These are phyloP conservation scores for Pristiophorus japonicus DNA, from an alignment of 2,113 vertebrate genomes.

Conservation along the genomic window DNA sequence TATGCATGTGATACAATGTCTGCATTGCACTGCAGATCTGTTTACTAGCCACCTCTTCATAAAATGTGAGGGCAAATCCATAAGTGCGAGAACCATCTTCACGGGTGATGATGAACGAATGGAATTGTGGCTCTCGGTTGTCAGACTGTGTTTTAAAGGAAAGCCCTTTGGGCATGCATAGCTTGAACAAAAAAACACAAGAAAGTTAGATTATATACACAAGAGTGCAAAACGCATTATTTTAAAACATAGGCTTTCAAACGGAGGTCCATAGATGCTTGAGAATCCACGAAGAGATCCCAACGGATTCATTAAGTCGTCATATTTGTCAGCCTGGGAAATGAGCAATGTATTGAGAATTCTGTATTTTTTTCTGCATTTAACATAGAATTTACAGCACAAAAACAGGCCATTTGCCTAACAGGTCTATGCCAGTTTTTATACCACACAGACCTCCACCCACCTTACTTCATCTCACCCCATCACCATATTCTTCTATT, in stretches of 20 bases:
- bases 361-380: background rate
- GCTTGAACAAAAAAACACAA: constrained; percentile 57
- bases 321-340: background rate
- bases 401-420: background rate
- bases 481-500: background rate
- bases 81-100: constrained; percentile 97
- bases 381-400: background rate
- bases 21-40: constrained; percentile 99
- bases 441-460: background rate
- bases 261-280: background rate
- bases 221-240: background rate
- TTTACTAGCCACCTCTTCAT: constrained; percentile 96
- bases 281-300: background rate
- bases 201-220: constrained; percentile 24
- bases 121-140: constrained; percentile 81
- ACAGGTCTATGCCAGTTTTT: background rate
- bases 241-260: background rate
- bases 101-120: constrained; percentile 95
- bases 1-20: constrained; percentile 98
- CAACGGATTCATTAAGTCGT: background rate
- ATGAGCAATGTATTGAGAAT: background rate
- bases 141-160: constrained; percentile 93
- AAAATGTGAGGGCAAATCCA: constrained; percentile 95
- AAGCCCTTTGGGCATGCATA: constrained; percentile 98
- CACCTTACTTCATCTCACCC: background rate